Evolutionary conservation across 1,140 invertebrate genomes (phyloP), one percentile per base, ranked within the genome.

Genomic region (Cheumatopsyche charites): DNA sequence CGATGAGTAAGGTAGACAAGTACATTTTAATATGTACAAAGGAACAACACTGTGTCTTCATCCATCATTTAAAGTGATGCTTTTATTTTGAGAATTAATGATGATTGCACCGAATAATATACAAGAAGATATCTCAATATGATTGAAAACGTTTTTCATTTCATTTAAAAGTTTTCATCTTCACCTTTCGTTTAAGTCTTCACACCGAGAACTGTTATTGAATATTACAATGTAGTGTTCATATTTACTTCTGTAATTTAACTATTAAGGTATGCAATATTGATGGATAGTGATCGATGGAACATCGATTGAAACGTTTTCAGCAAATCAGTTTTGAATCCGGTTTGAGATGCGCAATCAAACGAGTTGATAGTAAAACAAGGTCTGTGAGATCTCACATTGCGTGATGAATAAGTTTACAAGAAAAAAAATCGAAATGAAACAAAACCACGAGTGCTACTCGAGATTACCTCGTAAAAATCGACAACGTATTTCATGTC

Each of bases 31-130:
- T 66, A 43, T 12, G 12, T 66, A 66, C 41, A 47, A 63, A 62
- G 42, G 29, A 63, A 63, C 36, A 43, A 63, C 29, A 9, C 12
- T 6, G 23, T 23, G 43, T 45, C 63, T 66, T 66, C 63, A 66
- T 66, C 63, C 63, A 66, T 66, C 63, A 66, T 9, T 7, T 25
- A 19, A 47, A 25, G 13, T 66, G 47, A 66, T 66, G 63, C 47
- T 66, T 66, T 66, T 43, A 47, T 66, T 66, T 45, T 66, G 15
- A 66, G 41, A 66, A 66, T 66, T 66, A 66, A 66, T 66, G 63
- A 66, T 66, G 63, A 66, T 66, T 66, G 43, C 43, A 47, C 47
- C 23, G 41, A 26, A 47, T 47, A 36, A 65, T 36, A 65, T 26
- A 43, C 17, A 65, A 11, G 58, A 62, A 4, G 25, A 62, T 13